These are phyloP conservation scores for Notothenia coriiceps DNA, from an alignment of 2,113 vertebrate species.

Conservation along the genomic window DNA sequence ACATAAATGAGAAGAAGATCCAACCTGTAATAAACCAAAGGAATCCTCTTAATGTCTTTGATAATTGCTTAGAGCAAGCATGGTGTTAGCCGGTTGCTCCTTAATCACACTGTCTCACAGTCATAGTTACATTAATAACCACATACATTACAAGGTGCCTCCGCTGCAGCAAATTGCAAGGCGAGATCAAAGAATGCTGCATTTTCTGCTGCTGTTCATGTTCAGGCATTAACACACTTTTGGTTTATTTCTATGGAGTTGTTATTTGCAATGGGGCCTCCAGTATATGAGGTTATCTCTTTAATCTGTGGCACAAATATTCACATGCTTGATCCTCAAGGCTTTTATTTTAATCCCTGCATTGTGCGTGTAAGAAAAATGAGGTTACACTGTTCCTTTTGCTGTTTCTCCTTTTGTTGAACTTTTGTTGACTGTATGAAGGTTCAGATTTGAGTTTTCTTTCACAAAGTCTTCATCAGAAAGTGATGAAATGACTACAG, in stretches of 20 bases:
- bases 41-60: background rate
- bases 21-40: background rate
- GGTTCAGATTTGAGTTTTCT: background rate
- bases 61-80: background rate
- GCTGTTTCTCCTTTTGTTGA: slow-evolving; percentile 23
- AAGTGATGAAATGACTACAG: slow-evolving; percentile 49
- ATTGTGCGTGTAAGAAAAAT: slow-evolving; percentile 38
- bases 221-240: slow-evolving; percentile 27
- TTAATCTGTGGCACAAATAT: slow-evolving; percentile 54
- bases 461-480: slow-evolving; percentile 37
- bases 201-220: slow-evolving; percentile 12
- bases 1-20: background rate
- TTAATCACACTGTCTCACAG: background rate
- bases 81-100: background rate
- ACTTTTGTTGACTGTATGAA: slow-evolving; percentile 23
- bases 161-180: slow-evolving; percentile 15
- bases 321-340: slow-evolving; percentile 46
- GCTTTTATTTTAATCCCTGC: slow-evolving; percentile 63
- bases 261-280: slow-evolving; percentile 30
- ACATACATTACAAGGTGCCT: slow-evolving; percentile 9
- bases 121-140: slow-evolving; percentile 23
- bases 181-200: slow-evolving; percentile 10
- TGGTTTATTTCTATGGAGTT: slow-evolving; percentile 41
- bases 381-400: slow-evolving; percentile 44
- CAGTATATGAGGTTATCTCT: slow-evolving; percentile 34